Conservation (phyloP, 2,113 vertebrate species). For the Gavia stellata region DNA sequence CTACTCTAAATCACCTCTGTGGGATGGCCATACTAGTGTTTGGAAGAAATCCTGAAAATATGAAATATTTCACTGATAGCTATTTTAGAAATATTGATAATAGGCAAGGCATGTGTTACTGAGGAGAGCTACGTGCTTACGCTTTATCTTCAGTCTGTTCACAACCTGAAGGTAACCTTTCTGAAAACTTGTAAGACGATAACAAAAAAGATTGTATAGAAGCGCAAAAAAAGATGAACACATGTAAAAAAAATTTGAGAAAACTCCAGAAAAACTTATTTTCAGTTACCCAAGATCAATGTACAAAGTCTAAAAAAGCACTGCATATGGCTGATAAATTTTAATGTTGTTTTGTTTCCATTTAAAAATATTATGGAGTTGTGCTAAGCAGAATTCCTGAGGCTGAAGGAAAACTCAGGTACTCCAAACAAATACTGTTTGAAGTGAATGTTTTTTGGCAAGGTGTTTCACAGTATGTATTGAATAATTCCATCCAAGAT, state of each 20-base stretch:
- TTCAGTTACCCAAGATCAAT: neutral
- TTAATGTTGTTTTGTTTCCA: conserved; percentile 27
- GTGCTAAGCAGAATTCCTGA: conserved; percentile 58
- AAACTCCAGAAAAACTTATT: neutral
- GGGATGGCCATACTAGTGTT: neutral
- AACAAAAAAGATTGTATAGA: neutral
- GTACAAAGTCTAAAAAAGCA: neutral
- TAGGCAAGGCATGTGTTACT: neutral
- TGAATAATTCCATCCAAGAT: conserved; percentile 40
- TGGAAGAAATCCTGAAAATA: neutral
- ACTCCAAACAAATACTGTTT: conserved; percentile 59
- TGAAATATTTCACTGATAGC: neutral
- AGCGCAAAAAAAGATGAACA: neutral
- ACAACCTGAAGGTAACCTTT: neutral
- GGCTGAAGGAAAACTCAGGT: conserved; percentile 55
- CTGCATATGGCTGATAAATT: neutral
- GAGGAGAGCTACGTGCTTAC: neutral
- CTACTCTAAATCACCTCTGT: neutral
- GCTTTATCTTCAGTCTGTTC: neutral
- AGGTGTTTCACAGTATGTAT: neutral
- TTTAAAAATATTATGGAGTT: conserved; percentile 20
- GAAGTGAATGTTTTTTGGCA: conserved; percentile 59
- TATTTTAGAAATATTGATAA: neutral
- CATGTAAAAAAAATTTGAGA: neutral
- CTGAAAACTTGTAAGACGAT: neutral